A percentile compares a stretch with the other conserved stretches of the same genome.
These are phyloP conservation scores for Colius striatus DNA, from an alignment of 2,113 vertebrate genomes.

Conservation along the genomic window DNA sequence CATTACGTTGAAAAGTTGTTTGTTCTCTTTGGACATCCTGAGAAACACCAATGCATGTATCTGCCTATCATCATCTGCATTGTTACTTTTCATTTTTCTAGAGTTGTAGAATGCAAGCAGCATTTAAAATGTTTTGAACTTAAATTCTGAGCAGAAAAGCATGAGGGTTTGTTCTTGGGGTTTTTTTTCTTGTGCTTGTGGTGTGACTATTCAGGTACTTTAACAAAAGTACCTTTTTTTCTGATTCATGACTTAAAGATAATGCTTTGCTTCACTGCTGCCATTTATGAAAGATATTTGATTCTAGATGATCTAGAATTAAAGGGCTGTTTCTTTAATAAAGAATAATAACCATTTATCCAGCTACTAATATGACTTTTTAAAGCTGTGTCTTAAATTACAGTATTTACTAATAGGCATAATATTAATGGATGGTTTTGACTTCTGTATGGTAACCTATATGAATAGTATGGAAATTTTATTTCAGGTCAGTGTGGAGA, in stretches of 20 bases:
- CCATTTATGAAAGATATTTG: neutral
- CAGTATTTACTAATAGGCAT: neutral
- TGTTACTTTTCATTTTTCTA: neutral
- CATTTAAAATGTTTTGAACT: neutral
- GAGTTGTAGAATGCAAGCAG: neutral
- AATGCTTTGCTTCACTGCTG: neutral
- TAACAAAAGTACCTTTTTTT: neutral
- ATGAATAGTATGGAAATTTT: neutral
- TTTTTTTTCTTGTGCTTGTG: neutral
- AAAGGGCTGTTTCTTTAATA: neutral
- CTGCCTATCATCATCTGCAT: neutral
- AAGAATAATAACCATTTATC: neutral
- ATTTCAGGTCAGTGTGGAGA: slow-evolving; percentile 88
- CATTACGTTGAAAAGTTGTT: neutral
- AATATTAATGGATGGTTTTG: neutral
- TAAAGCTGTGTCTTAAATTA: neutral
- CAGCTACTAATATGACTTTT: neutral
- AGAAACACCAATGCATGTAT: neutral
- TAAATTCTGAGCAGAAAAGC: neutral
- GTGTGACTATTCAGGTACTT: neutral
- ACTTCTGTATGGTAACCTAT: neutral
- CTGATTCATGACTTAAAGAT: neutral
- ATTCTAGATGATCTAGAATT: neutral
- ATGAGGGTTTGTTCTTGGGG: too few relatives aligned
- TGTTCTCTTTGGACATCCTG: neutral